Evolutionary conservation across 2,113 vertebrate genomes (phyloP), one percentile per base, ranked within the genome.

Genomic region (Agelaius tricolor): DNA sequence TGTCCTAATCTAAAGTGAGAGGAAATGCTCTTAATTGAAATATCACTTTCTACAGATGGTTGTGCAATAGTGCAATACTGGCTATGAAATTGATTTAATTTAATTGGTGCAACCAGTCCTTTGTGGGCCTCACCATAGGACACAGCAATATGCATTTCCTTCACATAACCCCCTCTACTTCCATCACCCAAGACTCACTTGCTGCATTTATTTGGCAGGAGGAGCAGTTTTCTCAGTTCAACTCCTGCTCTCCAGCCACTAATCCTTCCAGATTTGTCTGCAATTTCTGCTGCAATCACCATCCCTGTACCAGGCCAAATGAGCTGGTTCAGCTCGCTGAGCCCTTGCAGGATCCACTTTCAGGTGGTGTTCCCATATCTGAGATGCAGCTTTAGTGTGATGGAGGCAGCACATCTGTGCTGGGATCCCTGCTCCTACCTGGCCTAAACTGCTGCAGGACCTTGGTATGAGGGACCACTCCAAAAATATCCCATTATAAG

Each of bases 1-100:
- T 90, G 39, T 61, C 43, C 77, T 86, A 75, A 41, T 81, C 47
- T 81, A 69, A 92, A 89, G 51, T 10, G 63, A 84, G 37, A 79
- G 35, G 78, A 94, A 91, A 89, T 39, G 27, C 11, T 90, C 49
- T 80, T 90, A 68, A 69, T 84, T 93, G 72, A 84, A 94, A 54
- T 72, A 81, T n/a, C 28, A 46, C 47, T 84, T 27, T 69, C 62
- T 62, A 51, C 13, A 44, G 67, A 69, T 54, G 63, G 47, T 58
- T 83, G 35, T 65, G 63, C 54, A 54, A 19, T 61, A 65, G 39
- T 62, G 63, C 1, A 8, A 23, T 55, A 54, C 24, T 41, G 30
- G 33, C 52, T 33, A 16, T 57, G 80, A 61, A 75, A 59, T 11
- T 68, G 89, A 75, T 59, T 95, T 87, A 84, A 73, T 92, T 89